A percentile compares a stretch with the other conserved stretches of the same genome.
Conservation (phyloP, 1,140 invertebrate genomes). For the Triops longicaudatus region DNA sequence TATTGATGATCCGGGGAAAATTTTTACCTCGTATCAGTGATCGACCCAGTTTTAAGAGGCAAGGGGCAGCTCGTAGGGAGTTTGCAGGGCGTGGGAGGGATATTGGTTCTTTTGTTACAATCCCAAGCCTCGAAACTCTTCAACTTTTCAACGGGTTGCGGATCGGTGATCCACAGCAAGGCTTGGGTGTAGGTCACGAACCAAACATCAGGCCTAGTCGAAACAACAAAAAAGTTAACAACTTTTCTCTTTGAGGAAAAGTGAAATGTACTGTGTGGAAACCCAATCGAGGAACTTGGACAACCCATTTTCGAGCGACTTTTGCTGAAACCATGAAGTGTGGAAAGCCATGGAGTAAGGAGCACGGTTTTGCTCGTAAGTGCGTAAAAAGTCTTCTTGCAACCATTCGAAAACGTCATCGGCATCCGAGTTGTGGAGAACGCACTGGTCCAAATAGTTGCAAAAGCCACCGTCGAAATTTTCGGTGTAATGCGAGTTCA, state of each 20-base stretch:
- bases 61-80: constrained; percentile 75
- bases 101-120: constrained; percentile 61
- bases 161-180: constrained; percentile 82
- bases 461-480: constrained; percentile 84
- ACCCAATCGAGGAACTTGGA: constrained; percentile 80
- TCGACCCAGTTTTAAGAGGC: constrained; percentile 62
- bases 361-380: constrained; percentile 77
- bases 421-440: constrained; percentile 76
- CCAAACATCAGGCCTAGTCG: constrained; percentile 70
- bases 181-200: constrained; percentile 85
- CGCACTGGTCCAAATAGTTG: constrained; percentile 86
- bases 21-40: constrained; percentile 59
- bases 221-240: constrained; percentile 8
- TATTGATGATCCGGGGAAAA: neutral
- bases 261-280: constrained; percentile 55
- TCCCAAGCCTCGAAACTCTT: constrained; percentile 66
- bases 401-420: constrained; percentile 74
- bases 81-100: constrained; percentile 64
- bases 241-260: neutral
- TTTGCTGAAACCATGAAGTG: constrained; percentile 89
- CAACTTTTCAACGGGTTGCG: constrained; percentile 57
- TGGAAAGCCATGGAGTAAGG: constrained; percentile 92
- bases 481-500: constrained; percentile 84
- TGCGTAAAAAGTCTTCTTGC: constrained; percentile 76
- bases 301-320: constrained; percentile 70